Base-by-base conservation (phyloP, 1,140 invertebrate genomes). In the Artemia franciscana region DNA sequence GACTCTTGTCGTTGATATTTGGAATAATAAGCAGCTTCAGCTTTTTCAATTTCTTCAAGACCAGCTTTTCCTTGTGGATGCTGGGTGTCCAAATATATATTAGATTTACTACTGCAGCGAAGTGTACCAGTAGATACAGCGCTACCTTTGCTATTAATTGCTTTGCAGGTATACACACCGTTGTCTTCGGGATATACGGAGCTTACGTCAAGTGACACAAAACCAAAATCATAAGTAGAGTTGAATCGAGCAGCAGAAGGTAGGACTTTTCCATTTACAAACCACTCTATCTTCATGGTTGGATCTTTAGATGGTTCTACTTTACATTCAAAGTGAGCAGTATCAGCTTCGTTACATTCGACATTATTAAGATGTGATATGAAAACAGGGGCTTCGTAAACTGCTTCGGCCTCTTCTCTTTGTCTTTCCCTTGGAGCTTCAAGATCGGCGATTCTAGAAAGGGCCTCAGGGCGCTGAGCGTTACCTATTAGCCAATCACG, bases 221-320 rank as follows among this genome's bases (percentile, higher is more conserved):
- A 88, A 24, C 88, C 89, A 74, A 92, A 92, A 69, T 93, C 88
- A 68, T 90, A 88, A 23, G 82, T 86, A 15, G 84, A 82, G 70
- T 88, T 88, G 68, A 83, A 89, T 69, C 86, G 80, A 3, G 87
- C 78, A 26, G 85, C 88, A 57, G 78, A 80, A 64, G 84, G 84
- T 61, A 91, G 71, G 5, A 84, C 81, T 73, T 88, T 84, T 12
- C 84, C 85, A 69, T 91, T 91, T 60, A 86, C 78, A 75, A 86
- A 89, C 87, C 88, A 91, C 74, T 91, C 88, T 56, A 93, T 86
- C 69, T 85, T 85, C 77, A 96, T 83, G 9, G 88, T 93, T 2
- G 91, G 91, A 75, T 97, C 92, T 71, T 89, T 87, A 9, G 88
- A 84, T 30, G 92, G 92, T 71, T 94, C 86, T 4, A 97, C 88